Percentiles rank a stretch among this genome's conserved stretches.
Conservation (phyloP, 2,888 invertebrate genomes). For the Tetranychus truncatus region DNA sequence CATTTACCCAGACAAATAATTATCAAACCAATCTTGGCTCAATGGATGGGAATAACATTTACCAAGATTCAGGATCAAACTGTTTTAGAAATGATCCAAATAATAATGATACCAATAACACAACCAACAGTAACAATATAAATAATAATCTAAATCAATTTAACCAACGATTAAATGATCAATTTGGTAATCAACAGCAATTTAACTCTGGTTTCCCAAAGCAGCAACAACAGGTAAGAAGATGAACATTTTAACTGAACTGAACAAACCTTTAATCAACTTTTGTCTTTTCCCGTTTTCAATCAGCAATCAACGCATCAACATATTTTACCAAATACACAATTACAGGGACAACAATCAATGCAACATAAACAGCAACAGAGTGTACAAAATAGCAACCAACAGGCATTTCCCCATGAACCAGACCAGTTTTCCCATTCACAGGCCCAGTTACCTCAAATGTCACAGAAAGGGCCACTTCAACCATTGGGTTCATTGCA, state of each 20-base stretch:
- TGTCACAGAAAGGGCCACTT: neutral
- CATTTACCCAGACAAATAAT: neutral
- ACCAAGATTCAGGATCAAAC: neutral
- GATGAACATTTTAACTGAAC: neutral
- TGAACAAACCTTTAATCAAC: no score
- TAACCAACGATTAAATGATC: neutral
- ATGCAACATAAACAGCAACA: neutral
- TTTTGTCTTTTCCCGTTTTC: neutral
- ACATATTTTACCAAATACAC: neutral
- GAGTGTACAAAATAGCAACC: neutral
- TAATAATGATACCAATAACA: neutral
- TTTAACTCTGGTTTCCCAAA: neutral
- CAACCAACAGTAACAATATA: neutral
- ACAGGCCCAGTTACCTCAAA: neutral
- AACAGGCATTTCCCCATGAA: neutral
- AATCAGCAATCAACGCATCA: neutral
- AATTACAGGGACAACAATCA: neutral
- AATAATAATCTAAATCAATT: neutral
- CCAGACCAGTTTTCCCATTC: neutral
- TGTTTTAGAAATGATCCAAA: neutral
- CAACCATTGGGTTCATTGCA: neutral
- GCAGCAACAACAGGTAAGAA: neutral
- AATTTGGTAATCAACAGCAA: constrained; percentile 1
- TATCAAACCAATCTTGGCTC: neutral
- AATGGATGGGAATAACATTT: neutral